Evolutionary conservation across 2,888 invertebrate species (phyloP).

Genomic region (Mesodorylaimus sp.): DNA sequence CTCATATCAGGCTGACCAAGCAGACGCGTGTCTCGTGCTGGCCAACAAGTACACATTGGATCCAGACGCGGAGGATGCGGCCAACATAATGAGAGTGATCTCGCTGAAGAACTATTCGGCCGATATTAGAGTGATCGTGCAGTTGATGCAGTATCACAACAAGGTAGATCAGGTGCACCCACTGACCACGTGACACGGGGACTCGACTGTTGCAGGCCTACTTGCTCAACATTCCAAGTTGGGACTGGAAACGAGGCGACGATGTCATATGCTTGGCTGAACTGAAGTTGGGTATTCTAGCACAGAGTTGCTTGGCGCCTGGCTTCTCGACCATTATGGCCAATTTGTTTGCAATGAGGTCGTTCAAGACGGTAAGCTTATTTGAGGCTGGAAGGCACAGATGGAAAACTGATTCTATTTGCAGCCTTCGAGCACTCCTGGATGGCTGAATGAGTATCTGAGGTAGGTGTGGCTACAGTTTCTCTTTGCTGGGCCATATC

Average conservation of each 20-base stretch:
- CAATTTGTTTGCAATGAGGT: conserved; percentile 89
- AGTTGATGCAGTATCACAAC: conserved; percentile 99
- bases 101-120: conserved; percentile 99
- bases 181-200: no score
- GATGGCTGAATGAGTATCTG: conserved; percentile 99
- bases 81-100: conserved; percentile 99
- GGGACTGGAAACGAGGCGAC: conserved; percentile 99
- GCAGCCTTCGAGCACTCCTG: conserved; percentile 88
- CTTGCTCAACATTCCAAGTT: conserved; percentile 93
- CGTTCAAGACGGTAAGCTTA: conserved; percentile 31
- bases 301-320: conserved; percentile 91
- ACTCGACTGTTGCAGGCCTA: conserved; percentile 73
- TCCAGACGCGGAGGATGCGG: conserved; percentile 98
- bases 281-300: conserved; percentile 90
- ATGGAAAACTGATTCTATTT: no score
- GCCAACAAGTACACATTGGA: conserved; percentile 99
- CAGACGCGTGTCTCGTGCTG: conserved; percentile 94
- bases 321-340: conserved; percentile 99
- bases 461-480: no score
- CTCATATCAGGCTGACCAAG: conserved; percentile 68
- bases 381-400: no score
- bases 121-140: conserved; percentile 97
- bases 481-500: no score
- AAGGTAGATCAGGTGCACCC: conserved; percentile 51
- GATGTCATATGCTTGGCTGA: conserved; percentile 95